phyloP scores from a whole-genome alignment of 2,113 vertebrate genomes.

The Malurus cyaneus region DNA sequence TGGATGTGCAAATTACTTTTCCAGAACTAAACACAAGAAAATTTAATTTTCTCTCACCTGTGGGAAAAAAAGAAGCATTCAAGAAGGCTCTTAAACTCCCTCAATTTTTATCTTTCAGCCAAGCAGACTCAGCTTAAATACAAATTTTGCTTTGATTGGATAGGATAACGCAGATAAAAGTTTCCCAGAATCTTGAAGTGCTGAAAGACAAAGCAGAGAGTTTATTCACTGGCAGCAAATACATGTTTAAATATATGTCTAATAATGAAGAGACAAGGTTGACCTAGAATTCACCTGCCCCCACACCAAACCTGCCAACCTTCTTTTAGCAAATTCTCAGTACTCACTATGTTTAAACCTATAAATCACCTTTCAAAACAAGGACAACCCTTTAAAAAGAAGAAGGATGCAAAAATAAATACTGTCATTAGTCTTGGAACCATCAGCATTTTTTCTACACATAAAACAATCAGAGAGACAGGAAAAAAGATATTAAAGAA shows the following conservation, averaged over 20 bases:
- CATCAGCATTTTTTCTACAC: not conserved
- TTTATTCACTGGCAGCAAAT: not conserved
- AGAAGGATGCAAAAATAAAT: not conserved
- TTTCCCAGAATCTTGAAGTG: not conserved
- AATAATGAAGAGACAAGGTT: not conserved
- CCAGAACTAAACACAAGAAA: not conserved
- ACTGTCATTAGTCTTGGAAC: not conserved
- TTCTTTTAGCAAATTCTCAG: not conserved
- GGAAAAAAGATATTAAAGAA: conserved; percentile 1
- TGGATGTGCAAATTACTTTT: not conserved
- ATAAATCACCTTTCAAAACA: not conserved
- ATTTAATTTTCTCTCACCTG: conserved; percentile 20
- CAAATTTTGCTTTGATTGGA: not conserved
- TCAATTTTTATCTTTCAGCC: not conserved
- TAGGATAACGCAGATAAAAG: not conserved
- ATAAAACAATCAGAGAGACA: conserved; percentile 1
- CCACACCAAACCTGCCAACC: not conserved
- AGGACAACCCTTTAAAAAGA: not conserved
- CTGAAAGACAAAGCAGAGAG: not conserved
- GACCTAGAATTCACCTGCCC: not conserved
- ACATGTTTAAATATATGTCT: not conserved
- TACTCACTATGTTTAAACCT: not conserved
- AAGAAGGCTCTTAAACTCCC: not conserved
- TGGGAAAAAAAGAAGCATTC: not conserved
- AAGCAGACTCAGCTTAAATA: not conserved